Base-by-base conservation (phyloP, 2,113 vertebrate species). In the Chlorodrepanis virens region DNA sequence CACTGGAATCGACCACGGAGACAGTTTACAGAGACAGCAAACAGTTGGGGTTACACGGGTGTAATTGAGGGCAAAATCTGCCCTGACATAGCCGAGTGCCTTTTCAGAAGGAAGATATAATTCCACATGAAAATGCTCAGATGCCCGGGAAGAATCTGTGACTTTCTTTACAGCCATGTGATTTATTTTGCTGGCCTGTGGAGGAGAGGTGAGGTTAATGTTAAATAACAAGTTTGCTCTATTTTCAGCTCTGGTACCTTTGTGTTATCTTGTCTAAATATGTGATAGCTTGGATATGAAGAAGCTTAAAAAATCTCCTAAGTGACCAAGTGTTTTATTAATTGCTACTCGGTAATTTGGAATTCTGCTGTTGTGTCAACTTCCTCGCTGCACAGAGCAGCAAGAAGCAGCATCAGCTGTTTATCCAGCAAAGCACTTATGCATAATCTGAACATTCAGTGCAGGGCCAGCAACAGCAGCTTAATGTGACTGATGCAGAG, bases 61-160 rank as follows among this genome's bases (percentile, higher is more conserved):
- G 91, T 91, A 93, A 95, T 82, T 95, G 92, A 93, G 93, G 94
- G 94, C 91, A 90, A 77, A 96, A 94, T 83, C 75, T 63, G 50
- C 29, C 93, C 87, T 91, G 91, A 71, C 89, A 29, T 6, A 61
- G 25, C 84, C 75, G 20, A 18, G 54, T 22, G 82, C 82, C 69
- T 84, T 64, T 77, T 85, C 45, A 72, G 45, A 65, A 69, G 25
- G 65, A 10, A 71, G 77, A 87, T 79, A 11, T 85, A 96, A 96
- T 87, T 89, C 79, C 64, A 63, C 90, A 80, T 28, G 79, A 85
- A 90, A 88, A 77, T 88, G 81, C 82, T 95, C 47, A 39, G 84
- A 83, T 94, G 59, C 81, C 65, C 4, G 3, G 91, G 89, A 91
- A 93, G 69, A 77, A 81, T 3, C 69, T 68, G 87, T 74, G 77